These are phyloP conservation scores for Centropristis striata DNA, from an alignment of 2,113 vertebrate species.

Conservation along the genomic window DNA sequence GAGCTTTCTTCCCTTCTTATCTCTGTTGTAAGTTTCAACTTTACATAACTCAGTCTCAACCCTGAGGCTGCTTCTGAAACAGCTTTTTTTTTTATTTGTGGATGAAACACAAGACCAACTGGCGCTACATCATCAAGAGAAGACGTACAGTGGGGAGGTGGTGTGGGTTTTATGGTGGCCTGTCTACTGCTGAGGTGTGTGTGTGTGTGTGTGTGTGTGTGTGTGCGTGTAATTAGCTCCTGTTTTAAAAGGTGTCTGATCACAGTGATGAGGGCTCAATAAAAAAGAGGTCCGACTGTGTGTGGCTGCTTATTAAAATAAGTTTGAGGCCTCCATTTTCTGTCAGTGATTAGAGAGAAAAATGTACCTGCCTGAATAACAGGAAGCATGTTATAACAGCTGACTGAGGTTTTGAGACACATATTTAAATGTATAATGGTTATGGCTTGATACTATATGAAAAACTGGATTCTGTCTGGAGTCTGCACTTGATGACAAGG, in stretches of 20 bases:
- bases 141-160: conserved; percentile 9
- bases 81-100: conserved; percentile 17
- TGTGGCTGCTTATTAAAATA: conserved; percentile 55
- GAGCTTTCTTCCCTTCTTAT: too few relatives aligned
- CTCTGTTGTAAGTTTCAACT: not conserved
- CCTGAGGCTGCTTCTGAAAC: conserved; percentile 26
- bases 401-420: conserved; percentile 15
- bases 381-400: conserved; percentile 9
- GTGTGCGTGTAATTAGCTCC: conserved; percentile 48
- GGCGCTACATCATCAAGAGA: conserved; percentile 27
- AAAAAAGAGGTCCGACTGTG: conserved; percentile 16
- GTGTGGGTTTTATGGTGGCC: conserved; percentile 36
- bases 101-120: conserved; percentile 41
- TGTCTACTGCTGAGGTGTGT: conserved; percentile 27
- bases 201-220: conserved; percentile 30
- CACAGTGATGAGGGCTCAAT: conserved; percentile 45
- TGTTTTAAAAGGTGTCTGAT: conserved; percentile 54
- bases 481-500: conserved; percentile 13
- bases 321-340: conserved; percentile 33
- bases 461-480: not conserved
- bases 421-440: not conserved
- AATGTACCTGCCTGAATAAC: conserved; percentile 13
- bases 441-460: not conserved
- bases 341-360: conserved; percentile 55
- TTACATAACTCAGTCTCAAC: not conserved